Base-by-base conservation (phyloP, 2,797 vertebrate genomes). In the Apogon hyalosoma region DNA sequence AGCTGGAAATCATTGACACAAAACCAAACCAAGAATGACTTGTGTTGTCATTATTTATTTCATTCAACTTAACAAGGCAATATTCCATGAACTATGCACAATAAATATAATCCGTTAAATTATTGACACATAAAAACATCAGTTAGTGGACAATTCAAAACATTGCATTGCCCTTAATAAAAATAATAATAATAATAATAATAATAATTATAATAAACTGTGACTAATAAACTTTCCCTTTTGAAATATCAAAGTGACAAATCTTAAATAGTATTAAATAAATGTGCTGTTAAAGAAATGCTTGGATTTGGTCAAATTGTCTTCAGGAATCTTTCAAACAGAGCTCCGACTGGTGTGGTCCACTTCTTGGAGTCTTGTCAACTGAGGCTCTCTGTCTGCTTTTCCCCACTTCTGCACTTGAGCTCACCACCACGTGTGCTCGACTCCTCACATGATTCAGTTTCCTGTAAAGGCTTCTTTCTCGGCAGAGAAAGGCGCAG, bases 41-140 rank as follows among this genome's bases (percentile, higher is more conserved):
- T 40, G 11, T 69, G 53, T 49, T 53, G 57, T 61, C 61, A 45
- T 31, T 12, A 40, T 89, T 87, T 87, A 82, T 87, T 91, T 80
- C 33, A 75, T 80, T 76, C 61, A 75, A 48, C 60, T 71, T 69
- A 82, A 88, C 80, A 85, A 73, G 46, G 61, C 69, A 75, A 58
- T 60, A 69, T 50, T 77, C 54, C 45, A 79, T 78, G 46, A 89
- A 86, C 80, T 80, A 55, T 69, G 62, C 76, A 90, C 88, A 88
- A 93, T 93, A 94, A 93, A 93, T 94, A 93, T 69, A 86, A 80
- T 68, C 70, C 41, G 73, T 90, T 92, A 91, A 92, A 90, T 94
- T 90, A 90, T 79, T 69, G 75, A 83, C 72, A 84, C 48, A 75
- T 72, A 84, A 75, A 82, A 77, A 82, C 43, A 77, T 58, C 66